Base-by-base conservation (phyloP, 2,888 invertebrate species). In the Diarsia mendica region DNA sequence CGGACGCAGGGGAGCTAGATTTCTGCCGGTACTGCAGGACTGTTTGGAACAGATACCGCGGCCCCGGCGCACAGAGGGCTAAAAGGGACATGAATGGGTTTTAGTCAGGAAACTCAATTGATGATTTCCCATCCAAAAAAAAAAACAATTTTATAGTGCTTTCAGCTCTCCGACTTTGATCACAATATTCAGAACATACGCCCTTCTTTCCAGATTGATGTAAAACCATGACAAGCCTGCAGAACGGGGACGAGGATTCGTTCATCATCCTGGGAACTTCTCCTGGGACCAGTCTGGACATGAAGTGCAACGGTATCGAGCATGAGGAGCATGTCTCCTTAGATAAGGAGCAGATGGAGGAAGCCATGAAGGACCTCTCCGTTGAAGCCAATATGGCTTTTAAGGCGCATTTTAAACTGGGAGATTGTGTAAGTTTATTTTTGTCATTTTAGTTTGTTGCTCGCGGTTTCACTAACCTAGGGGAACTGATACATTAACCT, bases 201-300 rank as follows among this genome's bases (percentile, higher is more conserved):
- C 5, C 15, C 9, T 20, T 70, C 11, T 61, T 86, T 82, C 33
- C 86, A 92, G 92, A 72, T 91, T 89, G 75, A 91, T 92, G 91
- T 80, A 33, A 71, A 68, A 92, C 76, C 79, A 95, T 95, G 96
- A 87, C 91, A 55, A 91, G 88, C 68, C 72, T 85, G 28, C 93
- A 94, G 71, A 90, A 88, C 66, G 90, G 88, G 84, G 96, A 96
- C 65, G 96, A 96, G 58, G 96, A 96, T 53, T 96, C 96, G 0
- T 96, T 96, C 85, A 96, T 96, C 55, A 95, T 96, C 77, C 92
- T 96, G 23, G 95, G 95, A 6, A 91, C 94, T 0, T 96, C 96
- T 8, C 96, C 96, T 0, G 93, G 94, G 1, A 88, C 92, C 0
- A 96, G 96, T 76, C 80, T 96, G 83, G 95, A 95, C 70, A 86